Conservation (phyloP, 2,113 vertebrate genomes). For the Vireo altiloquus region DNA sequence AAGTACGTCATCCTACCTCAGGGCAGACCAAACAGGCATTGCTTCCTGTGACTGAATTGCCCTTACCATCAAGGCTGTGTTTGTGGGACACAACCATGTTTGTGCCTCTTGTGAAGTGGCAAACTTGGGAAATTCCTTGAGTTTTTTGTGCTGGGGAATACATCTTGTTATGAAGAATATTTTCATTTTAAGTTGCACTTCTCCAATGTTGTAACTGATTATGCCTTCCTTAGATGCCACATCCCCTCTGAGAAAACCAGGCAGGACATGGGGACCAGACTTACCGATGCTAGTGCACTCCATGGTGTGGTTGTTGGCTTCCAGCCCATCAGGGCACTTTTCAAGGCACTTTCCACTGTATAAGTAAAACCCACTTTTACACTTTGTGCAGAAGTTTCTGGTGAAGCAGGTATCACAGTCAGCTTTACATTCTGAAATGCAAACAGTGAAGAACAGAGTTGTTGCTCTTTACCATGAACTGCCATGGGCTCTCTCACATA, state of each 20-base stretch:
- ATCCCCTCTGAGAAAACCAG: neutral
- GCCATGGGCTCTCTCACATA: neutral
- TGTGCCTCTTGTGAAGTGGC: neutral
- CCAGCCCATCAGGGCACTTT: conserved; percentile 89
- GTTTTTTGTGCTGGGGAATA: neutral
- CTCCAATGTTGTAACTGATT: neutral
- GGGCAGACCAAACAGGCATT: neutral
- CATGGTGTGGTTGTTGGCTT: conserved; percentile 87
- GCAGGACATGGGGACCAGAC: neutral
- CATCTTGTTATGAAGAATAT: neutral
- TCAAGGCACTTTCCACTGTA: conserved; percentile 95
- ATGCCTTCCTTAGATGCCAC: neutral
- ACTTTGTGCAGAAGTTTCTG: conserved; percentile 98
- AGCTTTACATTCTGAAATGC: conserved; percentile 91
- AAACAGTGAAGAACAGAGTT: conserved; percentile 23
- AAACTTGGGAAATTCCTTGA: neutral
- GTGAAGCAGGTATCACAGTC: conserved; percentile 99
- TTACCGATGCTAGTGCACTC: conserved; percentile 90
- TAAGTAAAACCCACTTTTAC: conserved; percentile 93
- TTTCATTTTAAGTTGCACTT: neutral
- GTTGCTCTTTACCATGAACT: neutral
- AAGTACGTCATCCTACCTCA: neutral
- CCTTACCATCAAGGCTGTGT: neutral
- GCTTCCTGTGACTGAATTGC: neutral
- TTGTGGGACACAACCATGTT: neutral